A percentile compares a stretch with the other conserved stretches of the same genome.
Evolutionary conservation across 2,797 vertebrate species (phyloP).

Genomic region (Pseudochirops corinnae): DNA sequence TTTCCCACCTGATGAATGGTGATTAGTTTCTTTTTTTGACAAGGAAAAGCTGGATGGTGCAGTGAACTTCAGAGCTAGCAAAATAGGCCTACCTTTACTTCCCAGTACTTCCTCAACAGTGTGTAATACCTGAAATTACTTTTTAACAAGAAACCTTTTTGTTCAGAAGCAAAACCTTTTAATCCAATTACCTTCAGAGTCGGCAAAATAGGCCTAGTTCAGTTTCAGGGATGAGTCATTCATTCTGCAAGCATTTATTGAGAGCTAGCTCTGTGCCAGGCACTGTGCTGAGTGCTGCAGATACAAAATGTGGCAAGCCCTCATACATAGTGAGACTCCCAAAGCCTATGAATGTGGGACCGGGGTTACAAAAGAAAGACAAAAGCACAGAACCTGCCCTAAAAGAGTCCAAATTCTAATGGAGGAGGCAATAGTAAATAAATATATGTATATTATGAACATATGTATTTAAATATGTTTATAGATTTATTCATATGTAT

Average conservation of each 20-base stretch:
- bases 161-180: not conserved
- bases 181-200: not conserved
- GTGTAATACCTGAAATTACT: not conserved
- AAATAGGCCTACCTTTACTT: not conserved
- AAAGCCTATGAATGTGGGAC: not conserved
- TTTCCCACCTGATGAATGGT: not conserved
- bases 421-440: not conserved
- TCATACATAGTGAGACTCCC: not conserved
- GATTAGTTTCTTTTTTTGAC: not conserved
- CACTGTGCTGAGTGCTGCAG: not conserved
- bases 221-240: not conserved
- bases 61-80: not conserved
- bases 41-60: not conserved
- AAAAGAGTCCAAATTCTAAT: not conserved
- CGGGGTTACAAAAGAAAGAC: not conserved
- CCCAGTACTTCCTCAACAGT: not conserved
- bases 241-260: not conserved
- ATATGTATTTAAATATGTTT: too few relatives aligned
- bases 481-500: too few relatives aligned
- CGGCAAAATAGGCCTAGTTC: not conserved
- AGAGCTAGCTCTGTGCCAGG: not conserved
- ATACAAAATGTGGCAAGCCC: not conserved
- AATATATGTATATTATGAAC: too few relatives aligned
- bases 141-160: not conserved
- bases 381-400: not conserved